These are phyloP conservation scores for Imbricaverruca yamaguchii DNA, from an alignment of 2,888 invertebrate species.

Conservation along the genomic window DNA sequence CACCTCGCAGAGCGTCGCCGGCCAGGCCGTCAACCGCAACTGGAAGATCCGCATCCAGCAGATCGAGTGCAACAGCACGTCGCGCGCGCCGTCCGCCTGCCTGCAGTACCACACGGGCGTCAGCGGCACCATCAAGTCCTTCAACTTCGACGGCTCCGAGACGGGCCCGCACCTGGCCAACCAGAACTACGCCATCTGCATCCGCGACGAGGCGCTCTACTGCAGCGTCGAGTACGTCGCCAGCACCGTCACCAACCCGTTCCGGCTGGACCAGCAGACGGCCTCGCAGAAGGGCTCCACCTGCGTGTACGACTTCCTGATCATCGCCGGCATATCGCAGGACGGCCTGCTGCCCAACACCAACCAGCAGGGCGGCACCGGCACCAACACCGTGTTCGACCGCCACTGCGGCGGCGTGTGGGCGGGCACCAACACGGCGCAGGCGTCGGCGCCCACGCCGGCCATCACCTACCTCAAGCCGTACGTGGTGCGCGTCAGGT, in stretches of 20 bases:
- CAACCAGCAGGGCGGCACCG: neutral
- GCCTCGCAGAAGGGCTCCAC: neutral
- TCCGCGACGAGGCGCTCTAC: conserved; percentile 16
- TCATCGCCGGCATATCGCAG: conserved; percentile 11
- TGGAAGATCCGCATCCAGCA: conserved; percentile 24
- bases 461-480: conserved; percentile 21
- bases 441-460: neutral
- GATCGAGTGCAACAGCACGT: conserved; percentile 24
- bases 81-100: conserved; percentile 9
- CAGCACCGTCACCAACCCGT: neutral
- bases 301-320: neutral
- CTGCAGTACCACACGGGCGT: conserved; percentile 18
- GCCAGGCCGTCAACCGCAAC: neutral
- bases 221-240: conserved; percentile 17
- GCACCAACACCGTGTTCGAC: conserved; percentile 3
- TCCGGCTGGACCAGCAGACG: conserved; percentile 3
- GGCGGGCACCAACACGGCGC: neutral
- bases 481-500: neutral
- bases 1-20: neutral
- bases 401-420: conserved; percentile 20
- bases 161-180: conserved; percentile 5
- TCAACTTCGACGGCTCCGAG: conserved; percentile 12
- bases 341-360: neutral
- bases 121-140: conserved; percentile 10
- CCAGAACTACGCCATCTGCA: conserved; percentile 19